Conservation (phyloP, 2,113 vertebrate species). For the Recurvirostra avosetta region DNA sequence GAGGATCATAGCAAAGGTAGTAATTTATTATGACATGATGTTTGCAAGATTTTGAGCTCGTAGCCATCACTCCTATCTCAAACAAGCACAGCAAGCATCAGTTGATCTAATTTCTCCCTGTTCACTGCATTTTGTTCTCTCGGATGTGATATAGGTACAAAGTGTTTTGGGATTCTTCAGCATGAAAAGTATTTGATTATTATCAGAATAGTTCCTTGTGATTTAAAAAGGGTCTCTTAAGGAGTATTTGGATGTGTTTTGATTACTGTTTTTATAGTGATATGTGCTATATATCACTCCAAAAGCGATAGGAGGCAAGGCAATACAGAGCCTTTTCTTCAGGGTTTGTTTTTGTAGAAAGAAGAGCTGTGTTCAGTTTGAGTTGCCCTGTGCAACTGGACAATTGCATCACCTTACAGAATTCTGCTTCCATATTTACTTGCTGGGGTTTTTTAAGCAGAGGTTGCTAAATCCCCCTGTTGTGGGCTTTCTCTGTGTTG, state of each 20-base stretch:
- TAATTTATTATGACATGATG: fast-evolving
- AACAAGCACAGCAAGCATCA: background rate
- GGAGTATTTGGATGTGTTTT: background rate
- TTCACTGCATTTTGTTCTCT: background rate
- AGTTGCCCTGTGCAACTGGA: background rate
- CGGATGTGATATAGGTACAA: background rate
- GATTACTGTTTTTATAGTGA: background rate
- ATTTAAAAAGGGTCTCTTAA: background rate
- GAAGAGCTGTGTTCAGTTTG: background rate
- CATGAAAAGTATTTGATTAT: background rate
- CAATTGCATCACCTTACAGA: background rate
- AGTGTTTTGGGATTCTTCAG: background rate
- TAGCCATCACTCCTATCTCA: background rate
- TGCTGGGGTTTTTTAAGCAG: background rate
- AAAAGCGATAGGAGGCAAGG: background rate
- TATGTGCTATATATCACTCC: background rate
- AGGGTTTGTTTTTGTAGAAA: background rate
- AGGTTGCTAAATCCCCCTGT: fast-evolving
- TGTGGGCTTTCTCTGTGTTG: background rate
- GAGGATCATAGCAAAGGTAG: background rate
- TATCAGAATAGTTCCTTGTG: background rate
- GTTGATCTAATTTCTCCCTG: background rate
- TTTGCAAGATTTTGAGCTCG: background rate
- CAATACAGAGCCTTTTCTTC: background rate
- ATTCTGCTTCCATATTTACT: background rate